phyloP scores from a whole-genome alignment of 2,797 vertebrate species.

The Heteromormyrus szaboi region DNA sequence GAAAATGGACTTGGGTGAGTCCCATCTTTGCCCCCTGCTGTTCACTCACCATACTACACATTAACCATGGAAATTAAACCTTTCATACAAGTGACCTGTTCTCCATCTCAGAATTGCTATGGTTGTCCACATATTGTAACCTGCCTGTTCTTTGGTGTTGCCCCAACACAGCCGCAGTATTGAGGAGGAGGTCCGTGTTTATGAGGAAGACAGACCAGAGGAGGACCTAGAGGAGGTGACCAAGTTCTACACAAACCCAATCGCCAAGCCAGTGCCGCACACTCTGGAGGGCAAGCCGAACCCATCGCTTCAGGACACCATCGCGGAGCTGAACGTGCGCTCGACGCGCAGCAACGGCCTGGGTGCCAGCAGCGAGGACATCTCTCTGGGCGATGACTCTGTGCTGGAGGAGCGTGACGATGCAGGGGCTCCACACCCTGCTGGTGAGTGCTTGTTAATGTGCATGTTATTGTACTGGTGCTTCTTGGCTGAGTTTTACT shows the following conservation, averaged over 20 bases:
- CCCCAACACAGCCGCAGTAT: slow-evolving; percentile 46
- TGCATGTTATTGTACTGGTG: background rate
- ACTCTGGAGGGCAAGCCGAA: slow-evolving; percentile 51
- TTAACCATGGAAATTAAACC: background rate
- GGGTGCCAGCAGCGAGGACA: slow-evolving; percentile 82
- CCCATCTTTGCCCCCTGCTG: background rate
- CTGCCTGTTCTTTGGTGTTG: background rate
- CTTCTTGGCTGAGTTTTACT: background rate
- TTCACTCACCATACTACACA: background rate
- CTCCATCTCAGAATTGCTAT: no score
- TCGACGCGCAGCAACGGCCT: slow-evolving; percentile 62
- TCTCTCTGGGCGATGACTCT: slow-evolving; percentile 80
- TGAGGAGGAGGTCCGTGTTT: slow-evolving; percentile 61
- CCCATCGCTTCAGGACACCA: slow-evolving; percentile 73
- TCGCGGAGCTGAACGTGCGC: slow-evolving; percentile 78
- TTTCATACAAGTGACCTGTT: background rate
- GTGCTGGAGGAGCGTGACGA: slow-evolving; percentile 79
- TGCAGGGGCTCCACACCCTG: slow-evolving; percentile 66
- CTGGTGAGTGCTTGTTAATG: slow-evolving; percentile 59
- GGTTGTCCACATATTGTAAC: background rate
- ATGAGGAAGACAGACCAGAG: slow-evolving; percentile 56
- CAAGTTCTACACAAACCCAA: slow-evolving; percentile 79
- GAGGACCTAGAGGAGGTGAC: slow-evolving; percentile 77
- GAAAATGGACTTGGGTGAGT: slow-evolving; percentile 77
- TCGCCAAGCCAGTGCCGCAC: slow-evolving; percentile 79